Conservation (phyloP, 2,797 vertebrate genomes). For the Chlorospingus semifuscus region DNA sequence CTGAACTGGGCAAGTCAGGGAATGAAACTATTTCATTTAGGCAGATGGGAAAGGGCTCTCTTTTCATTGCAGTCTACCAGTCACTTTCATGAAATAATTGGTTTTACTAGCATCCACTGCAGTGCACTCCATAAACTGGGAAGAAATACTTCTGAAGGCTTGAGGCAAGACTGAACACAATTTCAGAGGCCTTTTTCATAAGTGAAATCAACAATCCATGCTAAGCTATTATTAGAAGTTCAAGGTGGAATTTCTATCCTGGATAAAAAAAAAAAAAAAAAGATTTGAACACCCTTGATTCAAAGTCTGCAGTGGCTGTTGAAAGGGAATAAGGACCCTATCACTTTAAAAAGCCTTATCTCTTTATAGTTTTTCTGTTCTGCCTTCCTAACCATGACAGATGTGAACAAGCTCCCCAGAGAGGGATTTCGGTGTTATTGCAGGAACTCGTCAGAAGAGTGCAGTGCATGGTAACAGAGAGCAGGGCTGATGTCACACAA, state of each 20-base stretch:
- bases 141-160: slow-evolving; percentile 29
- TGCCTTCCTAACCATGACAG: neutral
- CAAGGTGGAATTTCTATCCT: neutral
- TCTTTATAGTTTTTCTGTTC: neutral
- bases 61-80: slow-evolving; percentile 11
- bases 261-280: neutral
- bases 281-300: neutral
- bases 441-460: slow-evolving; percentile 40
- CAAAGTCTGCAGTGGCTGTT: neutral
- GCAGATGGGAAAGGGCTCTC: neutral
- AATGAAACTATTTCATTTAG: slow-evolving; percentile 4
- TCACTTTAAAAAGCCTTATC: neutral
- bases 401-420: neutral
- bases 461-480: slow-evolving; percentile 31
- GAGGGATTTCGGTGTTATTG: neutral
- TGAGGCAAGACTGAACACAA: slow-evolving; percentile 62
- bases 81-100: slow-evolving; percentile 45
- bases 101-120: slow-evolving; percentile 35
- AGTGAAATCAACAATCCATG: slow-evolving; percentile 38
- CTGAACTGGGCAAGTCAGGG: neutral
- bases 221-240: slow-evolving; percentile 35
- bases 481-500: neutral
- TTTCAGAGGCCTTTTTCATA: slow-evolving; percentile 50
- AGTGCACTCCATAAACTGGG: slow-evolving; percentile 17
- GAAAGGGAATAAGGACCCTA: neutral